Percentiles rank a stretch among this genome's conserved stretches.
Evolutionary conservation across 2,113 vertebrate species (phyloP).

Genomic region (Petrocephalus microphthalmus): DNA sequence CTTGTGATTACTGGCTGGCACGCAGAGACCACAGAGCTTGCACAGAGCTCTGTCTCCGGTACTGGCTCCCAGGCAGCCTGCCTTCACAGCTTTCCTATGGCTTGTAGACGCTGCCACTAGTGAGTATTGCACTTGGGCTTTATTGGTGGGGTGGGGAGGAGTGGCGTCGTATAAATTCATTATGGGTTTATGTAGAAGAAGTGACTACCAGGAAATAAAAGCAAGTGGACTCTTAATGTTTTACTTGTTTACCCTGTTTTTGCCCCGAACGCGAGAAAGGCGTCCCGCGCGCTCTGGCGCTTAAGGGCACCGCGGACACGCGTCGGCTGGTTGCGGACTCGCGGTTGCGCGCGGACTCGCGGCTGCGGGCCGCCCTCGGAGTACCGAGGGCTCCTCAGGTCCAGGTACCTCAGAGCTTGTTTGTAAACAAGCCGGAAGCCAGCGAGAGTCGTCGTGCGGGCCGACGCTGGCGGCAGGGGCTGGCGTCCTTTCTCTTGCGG

Average conservation of each 20-base stretch:
- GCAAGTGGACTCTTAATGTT: slow-evolving; percentile 12
- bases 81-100: slow-evolving; percentile 61
- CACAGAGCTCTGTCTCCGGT: slow-evolving; percentile 32
- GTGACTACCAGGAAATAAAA: background rate
- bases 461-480: background rate
- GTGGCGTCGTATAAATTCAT: background rate
- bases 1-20: background rate
- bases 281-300: slow-evolving; percentile 42
- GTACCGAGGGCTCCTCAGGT: background rate
- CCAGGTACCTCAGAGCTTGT: background rate
- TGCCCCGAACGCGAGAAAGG: background rate
- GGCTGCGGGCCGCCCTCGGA: background rate
- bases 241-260: background rate
- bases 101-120: slow-evolving; percentile 78
- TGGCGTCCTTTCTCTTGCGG: background rate
- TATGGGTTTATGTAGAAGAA: background rate
- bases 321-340: background rate
- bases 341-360: too few relatives aligned
- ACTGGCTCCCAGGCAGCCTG: slow-evolving; percentile 40
- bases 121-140: slow-evolving; percentile 67
- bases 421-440: background rate
- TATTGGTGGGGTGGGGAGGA: background rate
- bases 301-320: background rate
- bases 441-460: background rate
- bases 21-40: background rate